Base-by-base conservation (phyloP, 64 coral and sea anemone genomes). In the Catalaphyllia jardinei region DNA sequence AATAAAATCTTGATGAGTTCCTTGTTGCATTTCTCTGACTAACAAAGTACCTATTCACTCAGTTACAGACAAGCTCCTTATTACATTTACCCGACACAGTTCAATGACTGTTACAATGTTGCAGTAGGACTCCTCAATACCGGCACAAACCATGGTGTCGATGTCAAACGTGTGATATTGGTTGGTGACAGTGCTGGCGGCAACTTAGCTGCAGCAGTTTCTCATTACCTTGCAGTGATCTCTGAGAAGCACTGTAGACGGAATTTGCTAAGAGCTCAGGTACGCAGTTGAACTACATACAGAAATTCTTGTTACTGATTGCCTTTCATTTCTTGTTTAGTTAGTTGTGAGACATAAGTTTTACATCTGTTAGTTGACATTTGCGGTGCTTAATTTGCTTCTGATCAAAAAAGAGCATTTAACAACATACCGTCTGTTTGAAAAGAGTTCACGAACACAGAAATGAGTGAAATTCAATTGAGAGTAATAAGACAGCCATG, bases 101-200 rank as follows among this genome's bases (percentile, higher is more conserved):
- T 96, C 39, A 90, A 90, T 42, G 91, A 96, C 83, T 93, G 95
- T 63, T 96, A 96, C 71, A 90, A 90, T 84, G 95, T 96, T 4
- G 88, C 91, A 52, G 54, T 91, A 17, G 91, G 88, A 59, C 73
- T 96, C n/a, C 55, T 96, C 4, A 93, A 93, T 71, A 93, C 27
- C 73, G 95, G 91, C 0, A 10, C 55, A 30, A 57, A 93, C 29
- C 90, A 96, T 90, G 95, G 95, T 57, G 79, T 96, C 16, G 84
- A 96, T 51, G 50, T 87, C 60, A 88, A 87, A 52, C 79, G 72
- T 19, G 75, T 96, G 73, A 73, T 93, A 19, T 24, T 96, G 11
- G 88, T 71, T 25, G 91, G 95, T 4, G 95, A 96, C 30, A 96
- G 95, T 88, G 91, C 95, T 61, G 95, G 95, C 20, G 95, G 95